Conservation (phyloP, 2,797 vertebrate genomes). For the Galago senegalensis region DNA sequence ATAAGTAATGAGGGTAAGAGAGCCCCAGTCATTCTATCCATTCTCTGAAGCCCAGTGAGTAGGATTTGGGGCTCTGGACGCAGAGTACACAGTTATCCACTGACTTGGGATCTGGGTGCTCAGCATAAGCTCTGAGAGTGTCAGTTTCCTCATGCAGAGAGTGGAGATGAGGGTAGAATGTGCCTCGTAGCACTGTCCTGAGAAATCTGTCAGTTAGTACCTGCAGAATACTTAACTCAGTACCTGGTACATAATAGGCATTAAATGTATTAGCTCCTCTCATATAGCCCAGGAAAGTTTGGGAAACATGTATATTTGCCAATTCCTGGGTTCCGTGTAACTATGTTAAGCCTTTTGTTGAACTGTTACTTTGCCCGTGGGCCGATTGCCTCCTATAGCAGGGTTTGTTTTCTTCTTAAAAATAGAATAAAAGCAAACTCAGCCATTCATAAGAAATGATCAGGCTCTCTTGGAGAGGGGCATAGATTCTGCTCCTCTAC, state of each 20-base stretch:
- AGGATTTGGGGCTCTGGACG: neutral
- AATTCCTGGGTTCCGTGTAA: neutral
- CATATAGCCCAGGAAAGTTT: neutral
- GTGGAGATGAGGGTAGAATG: neutral
- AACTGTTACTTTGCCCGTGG: neutral
- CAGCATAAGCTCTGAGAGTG: neutral
- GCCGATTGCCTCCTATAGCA: neutral
- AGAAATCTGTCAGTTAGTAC: neutral
- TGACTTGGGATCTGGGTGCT: accelerated
- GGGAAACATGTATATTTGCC: neutral
- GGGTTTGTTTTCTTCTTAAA: neutral
- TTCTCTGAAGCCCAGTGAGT: neutral
- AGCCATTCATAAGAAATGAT: neutral
- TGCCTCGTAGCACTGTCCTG: neutral
- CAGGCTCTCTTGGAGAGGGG: constrained; percentile 2
- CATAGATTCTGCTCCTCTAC: neutral
- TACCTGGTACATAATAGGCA: neutral
- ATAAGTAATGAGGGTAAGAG: neutral
- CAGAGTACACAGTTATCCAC: neutral
- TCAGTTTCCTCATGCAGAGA: neutral
- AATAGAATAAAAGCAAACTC: constrained; percentile 41
- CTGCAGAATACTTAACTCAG: neutral
- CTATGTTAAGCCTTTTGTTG: neutral
- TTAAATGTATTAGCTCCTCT: neutral
- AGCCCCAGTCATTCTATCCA: neutral